phyloP scores from a whole-genome alignment of 2,113 vertebrate genomes.

The Taxidea taxus region DNA sequence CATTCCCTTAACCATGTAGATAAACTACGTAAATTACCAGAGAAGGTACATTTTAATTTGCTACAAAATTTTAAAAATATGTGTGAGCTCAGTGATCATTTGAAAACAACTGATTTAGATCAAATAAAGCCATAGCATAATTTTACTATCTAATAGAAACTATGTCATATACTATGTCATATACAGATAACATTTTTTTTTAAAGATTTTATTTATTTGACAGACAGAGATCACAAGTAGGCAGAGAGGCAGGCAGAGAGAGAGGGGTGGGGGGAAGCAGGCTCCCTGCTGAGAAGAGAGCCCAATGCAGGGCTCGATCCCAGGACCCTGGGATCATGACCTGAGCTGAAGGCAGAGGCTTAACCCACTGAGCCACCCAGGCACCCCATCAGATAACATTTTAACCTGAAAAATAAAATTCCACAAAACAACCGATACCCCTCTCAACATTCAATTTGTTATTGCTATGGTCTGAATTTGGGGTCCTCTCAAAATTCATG shows the following conservation, averaged over 20 bases:
- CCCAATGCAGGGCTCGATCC: too few species aligned
- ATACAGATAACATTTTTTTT: not conserved
- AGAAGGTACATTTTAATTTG: constrained; percentile 24
- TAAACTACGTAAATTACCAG: not conserved
- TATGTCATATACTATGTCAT: not conserved
- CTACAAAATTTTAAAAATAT: not conserved
- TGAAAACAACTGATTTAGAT: not conserved
- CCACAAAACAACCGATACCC: not conserved
- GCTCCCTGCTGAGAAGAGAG: too few species aligned
- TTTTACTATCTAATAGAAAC: constrained; percentile 14
- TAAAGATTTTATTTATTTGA: too few species aligned
- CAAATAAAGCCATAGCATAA: not conserved
- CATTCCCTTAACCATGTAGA: not conserved
- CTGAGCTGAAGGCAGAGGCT: too few species aligned
- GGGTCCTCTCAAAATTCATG: not conserved
- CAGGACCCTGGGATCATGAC: too few species aligned
- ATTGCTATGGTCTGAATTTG: not conserved
- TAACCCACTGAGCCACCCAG: too few species aligned
- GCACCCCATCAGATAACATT: not conserved
- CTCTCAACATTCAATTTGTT: not conserved
- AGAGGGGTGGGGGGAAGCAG: too few species aligned
- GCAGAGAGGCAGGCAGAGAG: too few species aligned
- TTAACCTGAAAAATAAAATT: constrained; percentile 29
- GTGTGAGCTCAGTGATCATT: not conserved
- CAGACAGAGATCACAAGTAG: too few species aligned